Conservation (phyloP, 2,888 invertebrate species). For the Troides oblongomaculatus region DNA sequence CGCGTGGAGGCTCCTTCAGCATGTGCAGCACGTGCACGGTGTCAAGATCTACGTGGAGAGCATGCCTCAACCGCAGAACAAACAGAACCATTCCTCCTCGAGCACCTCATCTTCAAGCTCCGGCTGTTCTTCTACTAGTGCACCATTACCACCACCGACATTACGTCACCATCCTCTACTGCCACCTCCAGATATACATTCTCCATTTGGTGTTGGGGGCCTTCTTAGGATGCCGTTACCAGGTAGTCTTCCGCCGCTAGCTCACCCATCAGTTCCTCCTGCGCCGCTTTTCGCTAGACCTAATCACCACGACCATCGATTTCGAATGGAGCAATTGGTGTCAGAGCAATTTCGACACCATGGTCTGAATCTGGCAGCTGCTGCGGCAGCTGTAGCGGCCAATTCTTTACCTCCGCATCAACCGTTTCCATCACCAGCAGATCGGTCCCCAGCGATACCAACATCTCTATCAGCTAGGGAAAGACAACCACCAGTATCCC, state of each 20-base stretch:
- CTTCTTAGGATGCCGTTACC: slow-evolving; percentile 88
- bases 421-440: slow-evolving; percentile 82
- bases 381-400: slow-evolving; percentile 85
- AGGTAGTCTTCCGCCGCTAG: slow-evolving; percentile 80
- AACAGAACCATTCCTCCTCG: slow-evolving; percentile 80
- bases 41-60: slow-evolving; percentile 94
- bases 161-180: slow-evolving; percentile 84
- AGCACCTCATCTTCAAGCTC: slow-evolving; percentile 81
- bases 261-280: slow-evolving; percentile 85
- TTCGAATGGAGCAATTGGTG: slow-evolving; percentile 91
- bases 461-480: slow-evolving; percentile 76
- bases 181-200: slow-evolving; percentile 86
- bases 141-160: slow-evolving; percentile 81
- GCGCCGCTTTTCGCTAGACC: slow-evolving; percentile 88
- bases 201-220: slow-evolving; percentile 86
- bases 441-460: slow-evolving; percentile 77
- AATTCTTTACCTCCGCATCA: slow-evolving; percentile 82
- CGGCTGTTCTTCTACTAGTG: slow-evolving; percentile 75
- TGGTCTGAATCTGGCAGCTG: slow-evolving; percentile 87
- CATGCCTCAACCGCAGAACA: slow-evolving; percentile 62
- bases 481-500: slow-evolving; percentile 77
- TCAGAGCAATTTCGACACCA: slow-evolving; percentile 91
- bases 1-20: slow-evolving; percentile 97
- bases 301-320: slow-evolving; percentile 87
- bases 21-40: slow-evolving; percentile 96